Evolutionary conservation across 37 sponge, comb jelly and placozoan genomes (phyloP).

Genomic region (Corticium candelabrum): DNA sequence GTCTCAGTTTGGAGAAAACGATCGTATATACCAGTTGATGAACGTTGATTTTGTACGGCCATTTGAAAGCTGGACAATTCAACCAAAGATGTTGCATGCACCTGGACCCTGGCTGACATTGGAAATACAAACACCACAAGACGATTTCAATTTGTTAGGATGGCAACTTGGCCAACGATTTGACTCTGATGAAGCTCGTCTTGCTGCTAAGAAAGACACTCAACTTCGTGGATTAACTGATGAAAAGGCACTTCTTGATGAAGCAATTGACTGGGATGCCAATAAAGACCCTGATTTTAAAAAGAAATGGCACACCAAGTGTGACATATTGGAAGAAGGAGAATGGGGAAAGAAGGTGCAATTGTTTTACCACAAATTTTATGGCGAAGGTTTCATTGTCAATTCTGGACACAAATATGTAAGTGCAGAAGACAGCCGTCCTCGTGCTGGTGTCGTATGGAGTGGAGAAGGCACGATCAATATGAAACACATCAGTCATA

Average conservation of each 20-base stretch:
- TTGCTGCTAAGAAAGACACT: constrained; percentile 11
- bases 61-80: constrained; percentile 72
- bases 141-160: constrained; percentile 76
- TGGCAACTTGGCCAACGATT: constrained; percentile 63
- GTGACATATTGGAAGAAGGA: constrained; percentile 29
- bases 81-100: constrained; percentile 68
- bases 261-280: constrained; percentile 62
- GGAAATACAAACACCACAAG: constrained; percentile 84
- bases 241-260: constrained; percentile 44
- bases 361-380: constrained; percentile 75
- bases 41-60: constrained; percentile 55
- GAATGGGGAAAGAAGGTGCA: constrained; percentile 48
- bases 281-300: constrained; percentile 44
- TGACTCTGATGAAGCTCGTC: constrained; percentile 3
- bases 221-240: constrained; percentile 50
- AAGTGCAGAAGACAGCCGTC: background rate
- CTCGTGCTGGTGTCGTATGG: constrained; percentile 58
- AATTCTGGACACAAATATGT: background rate
- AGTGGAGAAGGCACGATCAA: constrained; percentile 75
- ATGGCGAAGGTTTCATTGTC: constrained; percentile 50
- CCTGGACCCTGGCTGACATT: constrained; percentile 87
- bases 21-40: constrained; percentile 49
- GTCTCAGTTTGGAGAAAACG: constrained; percentile 48
- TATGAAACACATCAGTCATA: constrained; percentile 8
- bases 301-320: constrained; percentile 18